Base-by-base conservation (phyloP, 2,888 invertebrate species). In the Cerastis leucographa region DNA sequence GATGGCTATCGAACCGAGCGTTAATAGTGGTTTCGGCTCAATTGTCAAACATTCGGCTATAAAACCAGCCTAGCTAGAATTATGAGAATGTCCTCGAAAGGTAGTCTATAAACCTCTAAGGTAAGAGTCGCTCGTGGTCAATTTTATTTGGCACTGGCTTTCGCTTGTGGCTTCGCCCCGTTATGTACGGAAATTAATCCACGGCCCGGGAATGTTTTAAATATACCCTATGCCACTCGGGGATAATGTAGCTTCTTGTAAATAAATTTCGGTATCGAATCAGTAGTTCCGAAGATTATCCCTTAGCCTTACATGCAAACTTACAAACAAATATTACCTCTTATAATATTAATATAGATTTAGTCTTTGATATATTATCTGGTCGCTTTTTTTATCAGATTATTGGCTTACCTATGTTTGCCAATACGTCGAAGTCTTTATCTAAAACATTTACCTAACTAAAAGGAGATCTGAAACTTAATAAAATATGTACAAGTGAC, bases 401-500 rank as follows among this genome's bases (percentile, higher is more conserved):
- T 49, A 49, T 51, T 6, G 11, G 35, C 11, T 54, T 35, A n/a
- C n/a, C 9, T 29, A 9, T 25, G 11, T 54, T 49, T 72, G 6
- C 40, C 22, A 25, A 70, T 44, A 49, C 17, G 44, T 51, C 40
- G 9, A 69, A 2, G 22, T 69, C 12, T 19, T 44, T 72, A 54
- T 73, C n/a, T 35, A 66, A 59, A 46, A 51, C 2, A 71, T 65
- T 61, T 72, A 46, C 59, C 3, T 35, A 40, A 65, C 17, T 46
- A 69, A 64, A 75, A 76, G 51, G 42, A 44, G 54, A 59, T 78
- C 17, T 54, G 6, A 64, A 73, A 72, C 35, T 64, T 72, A 56
- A 70, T 81, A 74, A 69, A 81, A 79, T 65, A 84, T 82, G 78
- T 73, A 78, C 22, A 74, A 78, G 44, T 40, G 22, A 46, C 46